A percentile compares a stretch with the other conserved stretches of the same genome.
phyloP scores from a whole-genome alignment of 2,113 vertebrate genomes.

The Galbula dea region DNA sequence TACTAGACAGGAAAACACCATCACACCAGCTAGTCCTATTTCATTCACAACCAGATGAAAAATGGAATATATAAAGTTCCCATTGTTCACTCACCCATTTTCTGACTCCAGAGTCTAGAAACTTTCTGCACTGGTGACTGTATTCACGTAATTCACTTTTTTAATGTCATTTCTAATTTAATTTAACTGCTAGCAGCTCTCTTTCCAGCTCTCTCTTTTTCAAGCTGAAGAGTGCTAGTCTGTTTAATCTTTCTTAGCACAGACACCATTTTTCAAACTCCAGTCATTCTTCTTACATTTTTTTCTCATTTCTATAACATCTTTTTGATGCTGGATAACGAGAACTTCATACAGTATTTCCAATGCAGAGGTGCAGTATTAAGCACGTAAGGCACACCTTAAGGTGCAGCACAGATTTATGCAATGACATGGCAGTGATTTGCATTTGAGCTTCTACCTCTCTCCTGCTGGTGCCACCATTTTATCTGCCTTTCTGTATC shows the following conservation, averaged over 20 bases:
- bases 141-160: conserved; percentile 7
- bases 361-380: background rate
- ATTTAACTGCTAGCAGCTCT: conserved; percentile 19
- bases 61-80: background rate
- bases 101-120: background rate
- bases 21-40: background rate
- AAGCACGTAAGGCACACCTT: background rate
- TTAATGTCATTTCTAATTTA: conserved; percentile 21
- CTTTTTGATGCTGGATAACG: background rate
- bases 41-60: background rate
- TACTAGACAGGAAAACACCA: background rate
- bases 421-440: background rate
- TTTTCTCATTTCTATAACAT: background rate
- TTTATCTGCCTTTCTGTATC: background rate
- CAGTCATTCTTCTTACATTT: background rate
- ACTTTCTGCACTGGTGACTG: background rate
- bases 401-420: background rate
- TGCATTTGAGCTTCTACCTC: background rate
- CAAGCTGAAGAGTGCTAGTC: background rate
- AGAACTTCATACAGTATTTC: background rate
- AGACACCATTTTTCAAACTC: conserved; percentile 16
- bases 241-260: conserved; percentile 25
- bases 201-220: background rate
- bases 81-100: background rate
- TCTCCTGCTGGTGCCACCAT: background rate